Base-by-base conservation (phyloP, 1,140 invertebrate genomes). In the Calephelis virginiensis region DNA sequence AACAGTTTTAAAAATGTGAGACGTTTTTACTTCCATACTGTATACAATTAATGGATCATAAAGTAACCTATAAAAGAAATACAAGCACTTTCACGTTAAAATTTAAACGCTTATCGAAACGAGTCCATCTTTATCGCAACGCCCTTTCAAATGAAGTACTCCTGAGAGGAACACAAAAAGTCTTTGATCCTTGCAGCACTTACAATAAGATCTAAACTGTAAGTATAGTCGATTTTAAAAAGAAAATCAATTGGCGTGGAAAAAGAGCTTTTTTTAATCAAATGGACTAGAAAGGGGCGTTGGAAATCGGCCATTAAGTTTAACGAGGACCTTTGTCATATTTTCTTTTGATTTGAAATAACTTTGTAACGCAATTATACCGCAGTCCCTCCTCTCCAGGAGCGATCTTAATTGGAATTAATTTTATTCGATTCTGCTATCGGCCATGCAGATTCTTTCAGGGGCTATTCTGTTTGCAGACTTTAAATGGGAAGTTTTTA, bases 271-370 rank as follows among this genome's bases (percentile, higher is more conserved):
- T 83, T 56, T 82, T 83, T 82, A 82, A 82, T 79, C 72, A 82
- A 85, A 83, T 82, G 74, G 76, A 81, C 77, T 77, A 81, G 78
- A 82, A 73, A 68, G 61, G 69, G 73, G 73, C 73, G 67, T 72
- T 73, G 70, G 72, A 76, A 78, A 79, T 82, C 83, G 78, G 66
- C 77, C 83, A 82, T 85, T 85, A 81, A 75, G 69, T 80, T 82
- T 83, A 85, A 83, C 76, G 83, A 84, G 77, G 74, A 66, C 78
- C 80, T 83, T 83, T 85, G 81, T 85, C 83, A 85, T 85, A 85
- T 82, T 85, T 81, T 80, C 80, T 83, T 83, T 85, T 77, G 76
- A 75, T 74, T 80, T 65, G 63, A 65, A 65, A 65, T 56, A 65
- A 53, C 71, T 66, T 70, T 76, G 74, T 76, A 75, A 76, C 76